Percentiles rank a stretch among this genome's conserved stretches.
phyloP scores from a whole-genome alignment of 1,140 invertebrate species.

The Homalodisca vitripennis region DNA sequence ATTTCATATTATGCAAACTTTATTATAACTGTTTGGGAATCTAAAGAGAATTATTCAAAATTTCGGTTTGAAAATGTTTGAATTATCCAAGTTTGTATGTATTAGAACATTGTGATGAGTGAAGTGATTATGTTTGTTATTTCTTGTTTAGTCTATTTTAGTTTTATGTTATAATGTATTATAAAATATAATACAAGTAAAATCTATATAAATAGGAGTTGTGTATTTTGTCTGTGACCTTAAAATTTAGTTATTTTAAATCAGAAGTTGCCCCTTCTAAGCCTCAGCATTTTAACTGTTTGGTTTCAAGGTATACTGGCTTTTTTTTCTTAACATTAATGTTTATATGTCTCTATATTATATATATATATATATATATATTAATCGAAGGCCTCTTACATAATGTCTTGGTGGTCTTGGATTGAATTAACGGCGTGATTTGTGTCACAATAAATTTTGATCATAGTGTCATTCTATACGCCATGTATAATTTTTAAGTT shows the following conservation, averaged over 20 bases:
- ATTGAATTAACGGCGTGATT: neutral
- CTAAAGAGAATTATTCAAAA: neutral
- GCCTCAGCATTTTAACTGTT: neutral
- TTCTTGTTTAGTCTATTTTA: neutral
- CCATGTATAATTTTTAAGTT: neutral
- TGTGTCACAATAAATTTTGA: neutral
- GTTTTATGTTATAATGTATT: neutral
- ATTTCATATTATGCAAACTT: too few relatives aligned
- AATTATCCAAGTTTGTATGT: too few relatives aligned
- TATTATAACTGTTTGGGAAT: too few relatives aligned
- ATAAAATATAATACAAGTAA: neutral
- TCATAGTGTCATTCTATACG: neutral
- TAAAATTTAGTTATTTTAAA: neutral
- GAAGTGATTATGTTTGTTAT: neutral
- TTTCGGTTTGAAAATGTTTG: neutral
- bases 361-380: neutral
- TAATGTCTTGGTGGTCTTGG: neutral
- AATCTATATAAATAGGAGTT: neutral
- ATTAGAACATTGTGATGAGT: neutral
- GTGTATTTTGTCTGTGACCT: neutral
- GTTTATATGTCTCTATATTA: neutral
- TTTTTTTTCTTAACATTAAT: neutral
- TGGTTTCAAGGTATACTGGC: neutral
- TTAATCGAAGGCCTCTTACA: neutral
- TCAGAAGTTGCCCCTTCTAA: neutral